Base-by-base conservation (phyloP, 2,888 invertebrate genomes). In the Chrysotoxum bicinctum region DNA sequence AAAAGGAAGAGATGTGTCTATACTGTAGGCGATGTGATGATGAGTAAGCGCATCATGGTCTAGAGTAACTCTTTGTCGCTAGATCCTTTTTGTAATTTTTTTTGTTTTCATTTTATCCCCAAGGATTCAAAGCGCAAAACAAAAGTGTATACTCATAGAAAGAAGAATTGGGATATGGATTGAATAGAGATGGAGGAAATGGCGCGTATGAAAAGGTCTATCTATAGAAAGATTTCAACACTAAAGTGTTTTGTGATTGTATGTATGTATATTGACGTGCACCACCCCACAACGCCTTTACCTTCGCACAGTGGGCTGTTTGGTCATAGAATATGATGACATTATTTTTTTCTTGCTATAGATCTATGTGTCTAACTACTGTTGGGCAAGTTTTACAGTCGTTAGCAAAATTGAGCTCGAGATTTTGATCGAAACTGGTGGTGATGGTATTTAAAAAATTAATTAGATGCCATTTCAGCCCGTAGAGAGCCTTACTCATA, bases 11-110 rank as follows among this genome's bases (percentile, higher is more conserved):
- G 23, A 50, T 40, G 68, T 68, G 60, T 68, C 37, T 48, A 35
- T 35, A 40, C 8, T 12, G n/a, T 19, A 37, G 60, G 9, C 23
- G 30, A 66, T 66, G 68, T 26, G 66, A 52, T 37, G 74, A 74
- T 80, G 70, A 72, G 76, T 66, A 50, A 70, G 76, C 66, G 58
- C 66, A 76, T 76, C 66, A 35, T 60, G 58, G 68, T 30, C 40
- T 26, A 73, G 40, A 52, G 43, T 66, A 23, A 66, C 54, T 64
- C 74, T 62, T 62, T 45, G 62, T 73, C 40, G 54, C 26, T 21
- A 43, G 50, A 66, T 35, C 66, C 50, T 50, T 66, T 48, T 50
- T 30, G 23, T 19, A 35, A 66, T 60, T 5, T 32, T 52, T 43
- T 37, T 48, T 58, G 26, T 72, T 10, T n/a, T 48, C 32, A 12